Evolutionary conservation across 2,113 vertebrate genomes (phyloP).

Genomic region (Phaetusa simplex): DNA sequence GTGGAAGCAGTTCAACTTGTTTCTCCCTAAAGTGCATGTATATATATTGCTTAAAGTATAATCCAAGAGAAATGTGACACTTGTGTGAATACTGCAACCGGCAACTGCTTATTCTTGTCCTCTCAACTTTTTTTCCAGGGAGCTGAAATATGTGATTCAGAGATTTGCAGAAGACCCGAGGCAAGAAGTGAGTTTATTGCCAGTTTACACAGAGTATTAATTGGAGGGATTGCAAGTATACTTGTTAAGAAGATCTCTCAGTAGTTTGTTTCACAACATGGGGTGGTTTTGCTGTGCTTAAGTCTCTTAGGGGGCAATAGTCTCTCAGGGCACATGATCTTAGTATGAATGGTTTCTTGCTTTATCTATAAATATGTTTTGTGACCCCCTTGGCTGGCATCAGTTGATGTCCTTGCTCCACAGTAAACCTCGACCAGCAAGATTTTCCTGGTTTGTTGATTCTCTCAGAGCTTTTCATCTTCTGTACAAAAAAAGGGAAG

Average conservation of each 20-base stretch:
- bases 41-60: not conserved
- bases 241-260: not conserved
- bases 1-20: not conserved
- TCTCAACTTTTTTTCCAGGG: slow-evolving; percentile 73
- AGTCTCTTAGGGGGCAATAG: not conserved
- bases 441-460: not conserved
- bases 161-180: slow-evolving; percentile 96
- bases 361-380: not conserved
- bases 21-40: not conserved
- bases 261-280: not conserved
- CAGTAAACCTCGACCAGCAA: not conserved
- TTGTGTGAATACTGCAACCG: not conserved
- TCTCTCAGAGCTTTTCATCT: not conserved
- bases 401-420: not conserved
- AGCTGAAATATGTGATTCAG: slow-evolving; percentile 97
- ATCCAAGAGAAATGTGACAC: not conserved
- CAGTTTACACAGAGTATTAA: not conserved
- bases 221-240: not conserved
- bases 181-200: slow-evolving; percentile 86
- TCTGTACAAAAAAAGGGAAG: not conserved
- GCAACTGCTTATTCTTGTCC: not conserved
- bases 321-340: not conserved
- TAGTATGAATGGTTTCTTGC: not conserved
- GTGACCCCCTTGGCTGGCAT: not conserved
- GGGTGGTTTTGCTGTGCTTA: not conserved